Evolutionary conservation across 2,113 vertebrate genomes (phyloP).

Genomic region (Dicentrarchus labrax): DNA sequence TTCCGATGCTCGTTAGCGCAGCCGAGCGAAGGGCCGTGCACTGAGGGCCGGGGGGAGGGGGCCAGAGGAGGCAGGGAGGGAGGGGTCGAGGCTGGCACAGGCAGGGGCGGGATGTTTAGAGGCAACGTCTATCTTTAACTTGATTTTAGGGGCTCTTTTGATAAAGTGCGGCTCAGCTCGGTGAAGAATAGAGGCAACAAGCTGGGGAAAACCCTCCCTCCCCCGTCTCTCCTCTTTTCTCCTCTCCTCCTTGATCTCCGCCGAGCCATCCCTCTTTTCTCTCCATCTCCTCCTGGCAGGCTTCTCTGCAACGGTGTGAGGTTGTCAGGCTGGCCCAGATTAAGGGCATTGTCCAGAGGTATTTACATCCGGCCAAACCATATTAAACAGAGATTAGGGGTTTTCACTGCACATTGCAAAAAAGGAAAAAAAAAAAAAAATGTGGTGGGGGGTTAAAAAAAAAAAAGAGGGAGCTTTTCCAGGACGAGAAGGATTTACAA

Average conservation of each 20-base stretch:
- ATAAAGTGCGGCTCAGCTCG: constrained; percentile 51
- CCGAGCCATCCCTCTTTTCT: constrained; percentile 49
- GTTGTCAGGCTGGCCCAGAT: constrained; percentile 86
- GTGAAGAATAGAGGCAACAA: constrained; percentile 69
- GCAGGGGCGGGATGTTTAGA: constrained; percentile 70
- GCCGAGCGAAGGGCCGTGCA: constrained; percentile 39
- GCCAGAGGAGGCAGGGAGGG: not conserved
- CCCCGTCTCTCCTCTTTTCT: constrained; percentile 5
- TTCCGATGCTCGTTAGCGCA: constrained; percentile 84
- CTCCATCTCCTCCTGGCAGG: constrained; percentile 62
- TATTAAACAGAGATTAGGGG: constrained; percentile 90
- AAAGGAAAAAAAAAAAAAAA: constrained; percentile 7
- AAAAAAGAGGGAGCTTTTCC: constrained; percentile 71
- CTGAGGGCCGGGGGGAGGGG: not conserved
- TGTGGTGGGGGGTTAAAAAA: not conserved
- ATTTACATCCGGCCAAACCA: constrained; percentile 90
- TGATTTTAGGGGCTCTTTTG: constrained; percentile 65
- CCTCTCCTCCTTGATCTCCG: constrained; percentile 55
- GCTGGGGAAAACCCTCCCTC: constrained; percentile 66
- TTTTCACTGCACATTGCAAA: constrained; percentile 59
- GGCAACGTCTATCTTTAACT: constrained; percentile 73
- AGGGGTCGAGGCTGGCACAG: constrained; percentile 53
- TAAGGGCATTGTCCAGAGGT: constrained; percentile 86
- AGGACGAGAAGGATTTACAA: constrained; percentile 80
- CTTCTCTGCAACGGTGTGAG: constrained; percentile 69